These are phyloP conservation scores for Spheniscus humboldti DNA, from an alignment of 2,797 vertebrate species.

Conservation along the genomic window DNA sequence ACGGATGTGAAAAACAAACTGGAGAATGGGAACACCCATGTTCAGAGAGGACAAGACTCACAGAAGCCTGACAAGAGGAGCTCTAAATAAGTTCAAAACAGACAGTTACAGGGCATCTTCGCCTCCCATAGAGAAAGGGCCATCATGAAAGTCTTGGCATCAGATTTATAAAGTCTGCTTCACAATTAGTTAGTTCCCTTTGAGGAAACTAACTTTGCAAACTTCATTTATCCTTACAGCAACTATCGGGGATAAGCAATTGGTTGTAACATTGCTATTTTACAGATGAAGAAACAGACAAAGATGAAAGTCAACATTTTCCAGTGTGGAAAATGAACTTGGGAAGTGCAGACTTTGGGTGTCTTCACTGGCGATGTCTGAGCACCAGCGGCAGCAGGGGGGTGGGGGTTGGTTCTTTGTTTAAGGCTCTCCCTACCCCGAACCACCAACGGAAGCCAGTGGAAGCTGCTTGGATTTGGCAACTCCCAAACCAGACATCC, in stretches of 20 bases:
- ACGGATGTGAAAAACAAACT: neutral
- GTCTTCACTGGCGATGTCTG: neutral
- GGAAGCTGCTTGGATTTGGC: neutral
- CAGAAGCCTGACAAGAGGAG: neutral
- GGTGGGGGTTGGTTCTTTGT: neutral
- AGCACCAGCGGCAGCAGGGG: neutral
- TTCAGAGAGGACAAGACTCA: neutral
- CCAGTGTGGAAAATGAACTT: neutral
- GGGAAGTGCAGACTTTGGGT: neutral
- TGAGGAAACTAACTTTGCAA: neutral
- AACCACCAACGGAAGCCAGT: neutral
- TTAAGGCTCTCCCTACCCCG: neutral
- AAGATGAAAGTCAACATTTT: neutral
- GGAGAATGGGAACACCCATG: constrained; percentile 30
- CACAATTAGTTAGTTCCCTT: neutral
- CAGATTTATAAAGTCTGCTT: neutral
- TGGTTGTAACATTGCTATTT: neutral
- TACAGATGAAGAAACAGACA: neutral
- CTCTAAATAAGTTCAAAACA: neutral
- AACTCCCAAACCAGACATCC: neutral
- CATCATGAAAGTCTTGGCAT: neutral
- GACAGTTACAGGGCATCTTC: neutral
- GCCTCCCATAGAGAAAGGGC: neutral
- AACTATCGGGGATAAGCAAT: neutral
- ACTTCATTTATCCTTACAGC: neutral